Base-by-base conservation (phyloP, 1,140 invertebrate genomes). In the Apis florea region DNA sequence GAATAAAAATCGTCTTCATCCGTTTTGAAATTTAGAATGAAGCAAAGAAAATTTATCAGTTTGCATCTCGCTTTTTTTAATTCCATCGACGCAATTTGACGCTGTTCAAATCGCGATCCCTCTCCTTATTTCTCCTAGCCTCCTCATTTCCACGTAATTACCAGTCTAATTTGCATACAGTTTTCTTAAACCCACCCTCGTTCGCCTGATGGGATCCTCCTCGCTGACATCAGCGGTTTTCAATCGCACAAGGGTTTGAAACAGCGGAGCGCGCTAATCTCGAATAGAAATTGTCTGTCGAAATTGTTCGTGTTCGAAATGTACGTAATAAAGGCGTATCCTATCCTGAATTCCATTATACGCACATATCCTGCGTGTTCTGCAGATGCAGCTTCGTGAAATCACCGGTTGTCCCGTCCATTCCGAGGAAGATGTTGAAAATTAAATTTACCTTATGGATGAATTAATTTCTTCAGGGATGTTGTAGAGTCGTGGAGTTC, bases 281-380 rank as follows among this genome's bases (percentile, higher is more conserved):
- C 17, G 79, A 63, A 69, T 76, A 76, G 73, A 76, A 82, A 82
- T 76, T 82, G 79, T 54, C 79, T 74, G 71, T 49, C 40, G 70
- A 67, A 74, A 80, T 67, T 80, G 71, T 80, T 80, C 67, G 70
- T 53, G n/a, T 31, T 10, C 47, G 21, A 79, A 40, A 40, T 40
- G 49, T 15, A 59, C 63, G 54, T 75, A 76, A 61, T 82, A 77
- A 82, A 75, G 73, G 31, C 26, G 56, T 82, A 26, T 31, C 47
- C 53, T 51, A 74, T 58, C 71, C 79, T 47, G 56, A 77, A 82
- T 82, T 77, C 56, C 66, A 82, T 82, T 82, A n/a, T n/a, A 82
- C 73, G 79, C 79, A 69, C 73, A 54, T 75, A 66, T 64, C 51
- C 53, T 63, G 73, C 56, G 79, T 77, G 64, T 77, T 77, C 73